Evolutionary conservation across 2,888 invertebrate genomes (phyloP), one percentile per base, ranked within the genome.

Genomic region (Hyposoter didymator): DNA sequence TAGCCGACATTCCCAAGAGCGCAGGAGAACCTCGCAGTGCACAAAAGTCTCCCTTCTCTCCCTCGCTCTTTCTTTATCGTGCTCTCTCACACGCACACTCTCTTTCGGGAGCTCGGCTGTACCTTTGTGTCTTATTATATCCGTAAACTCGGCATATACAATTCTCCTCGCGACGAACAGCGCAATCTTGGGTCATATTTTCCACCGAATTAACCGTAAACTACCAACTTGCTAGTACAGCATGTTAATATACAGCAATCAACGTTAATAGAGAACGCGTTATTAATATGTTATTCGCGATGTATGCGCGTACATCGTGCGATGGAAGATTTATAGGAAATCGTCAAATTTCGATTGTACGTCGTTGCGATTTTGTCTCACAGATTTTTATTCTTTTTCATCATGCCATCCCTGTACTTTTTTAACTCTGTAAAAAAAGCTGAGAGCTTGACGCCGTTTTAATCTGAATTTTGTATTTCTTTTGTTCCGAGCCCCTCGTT

Each of bases 1-100:
- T 79, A 82, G 85, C 82, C 85, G 79, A 85, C 85, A 82, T 85
- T 85, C 75, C 73, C 79, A 66, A 67, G 79, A 82, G 82, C 75
- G 75, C 66, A 74, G 73, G 45, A 79, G 85, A 79, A 82, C 75
- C 75, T 67, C 75, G 28, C 49, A 19, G 70, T 74, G 64, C 74
- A 84, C 69, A 69, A 32, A 82, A 81, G 69, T 82, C 78, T 78
- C 55, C 52, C 32, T 55, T 78, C 19, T 76, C 49, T 76, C 14
- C 66, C 47, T 32, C 14, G 32, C 17, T 55, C 76, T 55, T 43
- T 14, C 55, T 28, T 28, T 28, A 17, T 49, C 39, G 47, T 43
- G 35, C 64, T 73, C 78, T 67, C 55, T 28, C 35, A 35, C 35
- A 32, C 52, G 55, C 76, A 59, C 75, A 72, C 64, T 28, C 52